Evolutionary conservation across 2,888 invertebrate species (phyloP).

Genomic region (Orchesella flavescens): DNA sequence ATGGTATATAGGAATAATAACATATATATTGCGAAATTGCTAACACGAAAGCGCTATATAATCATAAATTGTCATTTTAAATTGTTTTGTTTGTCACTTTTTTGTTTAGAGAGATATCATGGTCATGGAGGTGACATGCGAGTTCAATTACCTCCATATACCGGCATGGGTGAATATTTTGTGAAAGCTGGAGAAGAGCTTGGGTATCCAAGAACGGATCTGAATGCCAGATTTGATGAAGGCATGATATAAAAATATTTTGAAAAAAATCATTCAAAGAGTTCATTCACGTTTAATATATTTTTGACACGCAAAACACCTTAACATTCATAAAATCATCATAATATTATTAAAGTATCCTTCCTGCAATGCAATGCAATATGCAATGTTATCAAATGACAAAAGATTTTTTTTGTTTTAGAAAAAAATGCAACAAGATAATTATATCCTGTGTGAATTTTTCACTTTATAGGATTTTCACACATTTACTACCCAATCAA

Average conservation of each 20-base stretch:
- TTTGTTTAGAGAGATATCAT: conserved; percentile 43
- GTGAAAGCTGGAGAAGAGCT: conserved; percentile 65
- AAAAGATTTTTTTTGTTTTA: no score
- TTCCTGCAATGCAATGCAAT: no score
- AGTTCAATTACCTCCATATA: conserved; percentile 76
- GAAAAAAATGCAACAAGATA: not conserved
- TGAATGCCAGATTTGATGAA: conserved; percentile 30
- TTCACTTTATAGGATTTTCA: conserved; percentile 57
- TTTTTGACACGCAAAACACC: not conserved
- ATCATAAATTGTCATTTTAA: not conserved
- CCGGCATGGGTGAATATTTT: conserved; percentile 72
- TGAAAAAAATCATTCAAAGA: no score
- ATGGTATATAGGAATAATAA: not conserved
- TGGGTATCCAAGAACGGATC: conserved; percentile 59
- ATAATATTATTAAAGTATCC: conserved; percentile 26
- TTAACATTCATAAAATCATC: conserved; percentile 32
- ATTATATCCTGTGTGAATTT: not conserved
- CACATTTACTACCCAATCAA: conserved; percentile 62
- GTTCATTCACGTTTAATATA: no score
- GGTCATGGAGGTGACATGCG: conserved; percentile 66
- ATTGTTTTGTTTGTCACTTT: not conserved
- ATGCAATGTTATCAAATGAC: no score
- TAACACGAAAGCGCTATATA: no score
- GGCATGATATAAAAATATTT: conserved; percentile 28
- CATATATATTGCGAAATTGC: not conserved